Evolutionary conservation across 2,797 vertebrate genomes (phyloP).

Genomic region (Urosaurus nigricauda): DNA sequence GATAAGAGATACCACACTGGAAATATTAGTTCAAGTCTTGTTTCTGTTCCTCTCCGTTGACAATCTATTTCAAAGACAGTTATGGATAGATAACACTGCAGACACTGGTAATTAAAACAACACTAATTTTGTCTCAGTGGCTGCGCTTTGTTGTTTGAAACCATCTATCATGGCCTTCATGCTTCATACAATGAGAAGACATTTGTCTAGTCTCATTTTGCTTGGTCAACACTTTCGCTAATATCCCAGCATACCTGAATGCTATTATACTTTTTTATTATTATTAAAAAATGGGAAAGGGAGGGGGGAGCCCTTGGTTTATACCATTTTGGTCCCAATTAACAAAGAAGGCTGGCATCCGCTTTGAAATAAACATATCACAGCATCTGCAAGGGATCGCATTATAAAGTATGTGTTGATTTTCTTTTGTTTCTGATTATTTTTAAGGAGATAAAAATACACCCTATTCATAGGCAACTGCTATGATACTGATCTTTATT

Average conservation of each 20-base stretch:
- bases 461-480: conserved; percentile 18
- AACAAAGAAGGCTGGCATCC: conserved; percentile 46
- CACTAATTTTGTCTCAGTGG: conserved; percentile 88
- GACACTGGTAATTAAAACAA: conserved; percentile 90
- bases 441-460: conserved; percentile 36
- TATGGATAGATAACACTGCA: conserved; percentile 87
- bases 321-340: conserved; percentile 33
- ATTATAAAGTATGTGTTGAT: conserved; percentile 6
- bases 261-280: conserved; percentile 49
- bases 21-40: conserved; percentile 51
- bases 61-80: conserved; percentile 81
- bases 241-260: conserved; percentile 75
- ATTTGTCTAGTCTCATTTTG: conserved; percentile 81
- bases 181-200: conserved; percentile 83
- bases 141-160: conserved; percentile 84
- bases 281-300: not conserved
- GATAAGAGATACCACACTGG: conserved; percentile 49
- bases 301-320: conserved; percentile 34
- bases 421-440: conserved; percentile 45
- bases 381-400: not conserved
- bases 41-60: conserved; percentile 70
- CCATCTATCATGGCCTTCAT: conserved; percentile 85
- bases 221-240: conserved; percentile 81
- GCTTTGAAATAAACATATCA: conserved; percentile 48
- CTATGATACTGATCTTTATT: conserved; percentile 28